Base-by-base conservation (phyloP, 2,888 invertebrate genomes). In the Rhingia rostrata region DNA sequence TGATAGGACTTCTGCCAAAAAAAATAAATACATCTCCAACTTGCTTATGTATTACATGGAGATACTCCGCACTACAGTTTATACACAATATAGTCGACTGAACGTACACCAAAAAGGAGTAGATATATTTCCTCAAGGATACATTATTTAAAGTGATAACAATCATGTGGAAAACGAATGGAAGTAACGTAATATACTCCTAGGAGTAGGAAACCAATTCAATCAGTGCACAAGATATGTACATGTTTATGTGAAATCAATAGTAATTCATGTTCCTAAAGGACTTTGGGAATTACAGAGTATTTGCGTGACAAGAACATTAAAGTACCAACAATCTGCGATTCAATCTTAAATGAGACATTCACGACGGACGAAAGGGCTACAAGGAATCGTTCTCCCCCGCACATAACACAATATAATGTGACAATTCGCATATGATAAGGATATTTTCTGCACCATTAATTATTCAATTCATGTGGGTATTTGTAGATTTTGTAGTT, bases 191-290 rank as follows among this genome's bases (percentile, higher is more conserved):
- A 41, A 39, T 54, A 4, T 47, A 7, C 45, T 67, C 30, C 43
- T 10, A 41, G 63, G 49, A 51, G 22, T 14, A 32, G 5, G 7
- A 4, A 75, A n/a, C 45, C 43, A 70, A 75, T 70, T 70, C 45
- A 81, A 81, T 81, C 70, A 70, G 58, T 10, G 12, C 10, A 51
- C 53, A 64, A 6, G 33, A 66, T 60, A 64, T 69, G 39, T 64
- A 54, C 54, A 66, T 69, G 51, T 74, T 81, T 74, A 81, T 81
- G 43, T 22, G 69, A 81, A 75, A 75, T 81, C 81, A 63, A 75
- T 75, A 64, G 51, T 39, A 58, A 45, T 58, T 30, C 30, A 30
- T 54, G 30, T 74, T 22, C 33, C 58, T 66, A 33, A 33, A 35
- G 32, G 51, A 30, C 45, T 60, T 47, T 56, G 5, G 5, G 6